Conservation (phyloP, 2,888 invertebrate species). For the Dynastes maya region DNA sequence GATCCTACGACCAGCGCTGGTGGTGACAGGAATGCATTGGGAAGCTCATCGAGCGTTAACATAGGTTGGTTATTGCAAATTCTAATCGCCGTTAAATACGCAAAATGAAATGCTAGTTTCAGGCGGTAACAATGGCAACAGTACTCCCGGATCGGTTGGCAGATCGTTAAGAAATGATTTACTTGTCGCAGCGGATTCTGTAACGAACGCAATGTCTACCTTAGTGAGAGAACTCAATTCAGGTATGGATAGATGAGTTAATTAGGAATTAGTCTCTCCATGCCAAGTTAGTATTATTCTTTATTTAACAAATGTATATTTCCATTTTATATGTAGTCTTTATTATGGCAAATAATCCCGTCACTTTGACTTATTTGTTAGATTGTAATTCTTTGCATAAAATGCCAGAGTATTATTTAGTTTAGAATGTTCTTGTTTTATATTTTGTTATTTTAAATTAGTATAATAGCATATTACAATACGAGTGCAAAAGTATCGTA, state of each 20-base stretch:
- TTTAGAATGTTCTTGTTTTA: not conserved
- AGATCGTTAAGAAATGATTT: conserved; percentile 88
- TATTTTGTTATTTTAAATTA: too few species aligned
- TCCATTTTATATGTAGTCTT: conserved; percentile 30
- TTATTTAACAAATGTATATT: conserved; percentile 45
- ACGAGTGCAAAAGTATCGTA: not conserved
- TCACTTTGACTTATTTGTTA: not conserved
- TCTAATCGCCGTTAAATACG: not conserved
- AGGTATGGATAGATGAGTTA: conserved; percentile 74
- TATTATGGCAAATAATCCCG: not conserved
- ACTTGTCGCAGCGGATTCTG: conserved; percentile 95
- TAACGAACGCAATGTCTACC: conserved; percentile 98
- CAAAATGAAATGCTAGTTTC: conserved; percentile 3
- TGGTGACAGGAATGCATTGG: conserved; percentile 74
- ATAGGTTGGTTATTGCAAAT: conserved; percentile 52
- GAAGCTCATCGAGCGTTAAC: conserved; percentile 60
- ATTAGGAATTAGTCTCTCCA: conserved; percentile 16
- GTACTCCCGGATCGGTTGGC: conserved; percentile 69
- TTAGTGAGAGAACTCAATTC: conserved; percentile 96
- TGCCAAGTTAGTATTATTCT: conserved; percentile 48
- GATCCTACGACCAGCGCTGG: conserved; percentile 74
- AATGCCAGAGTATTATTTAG: conserved; percentile 1
- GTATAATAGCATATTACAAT: too few species aligned
- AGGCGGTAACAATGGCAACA: conserved; percentile 64
- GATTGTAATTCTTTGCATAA: not conserved